phyloP scores from a whole-genome alignment of 2,113 vertebrate genomes.

The Chloebia gouldiae region DNA sequence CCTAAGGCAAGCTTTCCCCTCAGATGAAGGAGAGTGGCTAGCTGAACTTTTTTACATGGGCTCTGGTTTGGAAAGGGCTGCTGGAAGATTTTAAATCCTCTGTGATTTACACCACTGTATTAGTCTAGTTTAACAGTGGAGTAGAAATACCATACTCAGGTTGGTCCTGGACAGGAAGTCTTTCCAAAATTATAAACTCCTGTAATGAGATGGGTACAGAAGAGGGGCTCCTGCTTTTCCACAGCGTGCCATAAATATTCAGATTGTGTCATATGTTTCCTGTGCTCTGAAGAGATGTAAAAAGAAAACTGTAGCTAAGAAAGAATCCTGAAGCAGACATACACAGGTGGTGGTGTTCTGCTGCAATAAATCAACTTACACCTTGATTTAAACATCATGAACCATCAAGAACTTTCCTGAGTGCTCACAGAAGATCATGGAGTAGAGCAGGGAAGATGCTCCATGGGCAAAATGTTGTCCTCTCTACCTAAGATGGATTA shows the following conservation, averaged over 20 bases:
- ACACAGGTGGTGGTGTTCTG: not conserved
- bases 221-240: conserved; percentile 35
- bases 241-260: conserved; percentile 40
- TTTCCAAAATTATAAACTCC: conserved; percentile 12
- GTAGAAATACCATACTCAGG: not conserved
- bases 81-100: not conserved
- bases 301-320: not conserved
- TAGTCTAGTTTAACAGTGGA: not conserved
- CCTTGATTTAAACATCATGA: not conserved
- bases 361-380: not conserved
- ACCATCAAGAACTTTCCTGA: not conserved
- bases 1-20: conserved; percentile 77
- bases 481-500: not conserved
- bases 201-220: conserved; percentile 23
- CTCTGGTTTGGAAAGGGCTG: conserved; percentile 41
- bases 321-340: not conserved
- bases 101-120: not conserved
- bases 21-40: conserved; percentile 69
- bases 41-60: conserved; percentile 59
- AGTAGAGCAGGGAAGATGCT: not conserved
- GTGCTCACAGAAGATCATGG: not conserved
- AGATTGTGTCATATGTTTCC: conserved; percentile 47
- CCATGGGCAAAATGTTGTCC: not conserved
- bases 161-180: not conserved
- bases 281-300: not conserved